These are phyloP conservation scores for Melanotaenia trifasciata DNA, from an alignment of 2,797 vertebrate genomes.

Conservation along the genomic window DNA sequence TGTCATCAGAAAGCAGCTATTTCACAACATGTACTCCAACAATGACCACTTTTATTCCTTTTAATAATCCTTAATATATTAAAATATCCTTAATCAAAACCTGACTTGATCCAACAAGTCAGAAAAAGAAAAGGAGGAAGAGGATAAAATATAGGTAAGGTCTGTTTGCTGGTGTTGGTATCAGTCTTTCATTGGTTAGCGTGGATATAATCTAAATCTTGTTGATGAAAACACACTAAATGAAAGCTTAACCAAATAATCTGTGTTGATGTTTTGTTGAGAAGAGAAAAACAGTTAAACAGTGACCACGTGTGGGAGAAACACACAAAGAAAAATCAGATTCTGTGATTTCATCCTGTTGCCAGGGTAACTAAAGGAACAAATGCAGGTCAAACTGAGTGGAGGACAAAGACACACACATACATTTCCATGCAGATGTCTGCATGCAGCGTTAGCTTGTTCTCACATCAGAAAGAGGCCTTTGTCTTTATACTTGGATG, in stretches of 20 bases:
- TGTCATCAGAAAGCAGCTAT: neutral
- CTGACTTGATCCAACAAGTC: neutral
- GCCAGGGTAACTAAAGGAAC: slow-evolving; percentile 90
- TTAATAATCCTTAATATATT: neutral
- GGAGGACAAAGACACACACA: slow-evolving; percentile 70
- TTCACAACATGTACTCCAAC: neutral
- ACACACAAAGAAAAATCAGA: slow-evolving; percentile 31
- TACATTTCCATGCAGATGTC: slow-evolving; percentile 6
- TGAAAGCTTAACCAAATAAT: neutral
- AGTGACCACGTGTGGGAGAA: slow-evolving; percentile 51
- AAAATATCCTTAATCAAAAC: neutral
- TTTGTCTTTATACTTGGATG: neutral
- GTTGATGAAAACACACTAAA: neutral
- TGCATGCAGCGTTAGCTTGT: neutral
- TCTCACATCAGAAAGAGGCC: neutral
- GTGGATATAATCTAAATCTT: slow-evolving; percentile 8
- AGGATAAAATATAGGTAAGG: neutral
- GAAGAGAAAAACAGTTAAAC: slow-evolving; percentile 10
- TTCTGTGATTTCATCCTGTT: slow-evolving; percentile 83
- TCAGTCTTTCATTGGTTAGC: neutral
- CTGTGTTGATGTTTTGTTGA: neutral
- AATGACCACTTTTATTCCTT: neutral
- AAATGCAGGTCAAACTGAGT: slow-evolving; percentile 89
- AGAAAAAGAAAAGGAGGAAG: neutral
- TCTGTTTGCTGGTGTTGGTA: neutral